phyloP scores from a whole-genome alignment of 1,140 invertebrate species.

The Reticulitermes speratus region DNA sequence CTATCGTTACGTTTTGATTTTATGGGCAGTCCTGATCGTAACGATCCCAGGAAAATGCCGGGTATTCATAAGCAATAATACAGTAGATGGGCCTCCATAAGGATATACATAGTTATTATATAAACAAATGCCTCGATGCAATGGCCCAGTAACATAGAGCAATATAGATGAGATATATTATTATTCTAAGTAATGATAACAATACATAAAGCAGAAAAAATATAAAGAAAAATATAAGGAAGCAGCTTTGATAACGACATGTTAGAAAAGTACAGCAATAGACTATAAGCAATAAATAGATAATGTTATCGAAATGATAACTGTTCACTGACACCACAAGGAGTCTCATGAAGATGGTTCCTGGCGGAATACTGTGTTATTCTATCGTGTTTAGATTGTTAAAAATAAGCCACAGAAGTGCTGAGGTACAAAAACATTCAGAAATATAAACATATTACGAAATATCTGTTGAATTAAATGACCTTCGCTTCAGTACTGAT shows the following conservation, averaged over 20 bases:
- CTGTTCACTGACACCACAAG: background rate
- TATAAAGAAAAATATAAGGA: slow-evolving; percentile 2
- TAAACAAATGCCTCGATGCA: slow-evolving; percentile 24
- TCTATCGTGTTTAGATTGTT: background rate
- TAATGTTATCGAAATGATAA: background rate
- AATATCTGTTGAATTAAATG: no score
- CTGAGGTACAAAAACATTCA: no score
- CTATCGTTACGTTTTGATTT: background rate
- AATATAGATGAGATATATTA: slow-evolving; percentile 27
- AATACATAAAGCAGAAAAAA: background rate
- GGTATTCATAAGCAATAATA: slow-evolving; percentile 32
- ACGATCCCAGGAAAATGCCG: slow-evolving; percentile 30
- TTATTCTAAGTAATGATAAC: background rate
- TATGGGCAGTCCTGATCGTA: background rate
- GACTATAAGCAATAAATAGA: background rate
- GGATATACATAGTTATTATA: background rate
- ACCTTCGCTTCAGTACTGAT: no score
- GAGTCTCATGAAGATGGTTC: background rate
- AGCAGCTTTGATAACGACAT: slow-evolving; percentile 4
- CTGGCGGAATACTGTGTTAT: background rate
- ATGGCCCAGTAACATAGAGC: slow-evolving; percentile 25
- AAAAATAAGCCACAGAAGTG: no score
- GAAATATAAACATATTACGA: no score
- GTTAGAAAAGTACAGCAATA: slow-evolving; percentile 2
- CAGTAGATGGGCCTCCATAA: slow-evolving; percentile 26